Evolutionary conservation across 53 echinoderm and acorn worm genomes (phyloP).

Genomic region (Antedon mediterranea): DNA sequence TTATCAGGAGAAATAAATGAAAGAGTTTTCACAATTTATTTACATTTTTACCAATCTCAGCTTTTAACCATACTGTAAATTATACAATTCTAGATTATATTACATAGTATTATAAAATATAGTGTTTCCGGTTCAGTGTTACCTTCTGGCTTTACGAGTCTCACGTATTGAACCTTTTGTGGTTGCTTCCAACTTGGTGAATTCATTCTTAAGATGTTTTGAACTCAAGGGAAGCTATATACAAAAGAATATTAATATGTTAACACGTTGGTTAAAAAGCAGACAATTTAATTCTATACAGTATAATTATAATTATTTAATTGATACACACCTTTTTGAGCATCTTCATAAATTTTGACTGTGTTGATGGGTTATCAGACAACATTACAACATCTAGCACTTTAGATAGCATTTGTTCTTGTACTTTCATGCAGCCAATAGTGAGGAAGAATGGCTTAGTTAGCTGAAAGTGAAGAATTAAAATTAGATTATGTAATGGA

Average conservation of each 20-base stretch:
- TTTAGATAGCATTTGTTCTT: constrained; percentile 38
- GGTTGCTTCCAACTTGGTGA: constrained; percentile 30
- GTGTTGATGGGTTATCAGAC: constrained; percentile 21
- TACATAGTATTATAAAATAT: no score
- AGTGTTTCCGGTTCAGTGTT: not conserved
- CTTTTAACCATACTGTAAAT: no score
- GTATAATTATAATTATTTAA: no score
- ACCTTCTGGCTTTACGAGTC: constrained; percentile 46
- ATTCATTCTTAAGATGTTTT: constrained; percentile 44
- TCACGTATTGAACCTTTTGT: constrained; percentile 46
- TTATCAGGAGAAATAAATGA: no score
- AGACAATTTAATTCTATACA: no score
- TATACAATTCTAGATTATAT: no score
- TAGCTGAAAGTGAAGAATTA: constrained; percentile 22
- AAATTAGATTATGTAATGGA: not conserved
- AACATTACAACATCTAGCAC: constrained; percentile 56
- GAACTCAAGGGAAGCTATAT: constrained; percentile 43
- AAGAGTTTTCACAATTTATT: no score
- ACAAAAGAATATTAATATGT: not conserved
- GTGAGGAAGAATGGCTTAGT: constrained; percentile 47
- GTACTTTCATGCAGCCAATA: constrained; percentile 21
- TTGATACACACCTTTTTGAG: constrained; percentile 45
- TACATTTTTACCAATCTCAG: no score
- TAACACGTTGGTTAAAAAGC: no score
- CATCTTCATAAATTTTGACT: constrained; percentile 23